Evolutionary conservation across 2,797 vertebrate species (phyloP), one percentile per base, ranked within the genome.

Genomic region (Gobionotothen gibberifrons): DNA sequence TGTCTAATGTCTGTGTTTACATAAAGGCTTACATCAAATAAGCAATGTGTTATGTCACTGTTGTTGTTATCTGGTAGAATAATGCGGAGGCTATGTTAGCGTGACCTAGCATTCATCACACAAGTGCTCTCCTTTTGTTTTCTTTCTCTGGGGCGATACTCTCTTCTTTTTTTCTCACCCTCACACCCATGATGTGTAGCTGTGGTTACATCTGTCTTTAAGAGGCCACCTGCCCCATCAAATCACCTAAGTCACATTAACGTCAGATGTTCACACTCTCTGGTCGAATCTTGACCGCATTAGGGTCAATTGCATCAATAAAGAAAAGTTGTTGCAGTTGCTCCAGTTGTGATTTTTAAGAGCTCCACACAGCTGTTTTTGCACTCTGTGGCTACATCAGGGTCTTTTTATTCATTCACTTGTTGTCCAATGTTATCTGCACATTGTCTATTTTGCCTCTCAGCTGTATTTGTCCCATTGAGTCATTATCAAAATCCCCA

Each of bases 61-160:
- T 86, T 88, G 77, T 85, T 90, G 62, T 72, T 78, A 76, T 87
- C 69, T 79, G 67, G 65, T 71, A 55, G 72, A 81, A 82, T 49
- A 76, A 5, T 69, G 63, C 69, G 19, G 53, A 74, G 72, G 64
- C 64, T 75, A 16, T 87, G 77, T 89, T 89, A 5, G 72, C 72
- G 46, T 85, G 90, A 82, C 78, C 63, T 70, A 71, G 67, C 74
- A 66, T 81, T 85, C 69, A 89, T 87, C 72, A 85, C 64, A 46
- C 55, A 80, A 67, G 80, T 70, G 22, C 52, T 19, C 52, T 73
- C 17, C 49, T 49, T 76, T 43, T 59, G 21, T 58, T 72, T 82
- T 60, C 51, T 55, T 57, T 84, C 70, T 78, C 74, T 56, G 22
- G 26, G 74, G 54, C 54, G 29, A 72, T 81, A 68, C 84, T 36